A percentile compares a stretch with the other conserved stretches of the same genome.
Conservation (phyloP, 2,797 vertebrate species). For the Scarus forsteni region DNA sequence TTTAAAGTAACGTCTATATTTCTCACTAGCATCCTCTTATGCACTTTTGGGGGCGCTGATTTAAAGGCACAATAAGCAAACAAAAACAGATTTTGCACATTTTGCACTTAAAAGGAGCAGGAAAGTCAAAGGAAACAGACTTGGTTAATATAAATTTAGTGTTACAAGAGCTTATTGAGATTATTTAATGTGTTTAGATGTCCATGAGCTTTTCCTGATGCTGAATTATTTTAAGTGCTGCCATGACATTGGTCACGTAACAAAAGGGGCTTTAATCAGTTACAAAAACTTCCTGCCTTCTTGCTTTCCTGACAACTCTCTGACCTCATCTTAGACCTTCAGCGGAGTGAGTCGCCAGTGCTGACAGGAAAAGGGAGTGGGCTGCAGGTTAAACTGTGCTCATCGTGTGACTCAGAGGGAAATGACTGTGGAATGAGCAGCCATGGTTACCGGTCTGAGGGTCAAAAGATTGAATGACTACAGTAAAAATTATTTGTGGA, state of each 20-base stretch:
- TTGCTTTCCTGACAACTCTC: slow-evolving; percentile 5
- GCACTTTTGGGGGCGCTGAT: too few relatives aligned
- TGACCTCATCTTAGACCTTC: slow-evolving; percentile 44
- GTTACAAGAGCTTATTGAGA: too few relatives aligned
- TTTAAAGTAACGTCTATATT: too few relatives aligned
- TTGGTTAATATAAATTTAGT: neutral
- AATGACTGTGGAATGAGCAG: slow-evolving; percentile 15
- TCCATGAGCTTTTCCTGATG: neutral
- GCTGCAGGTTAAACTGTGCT: slow-evolving; percentile 20
- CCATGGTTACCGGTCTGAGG: slow-evolving; percentile 10
- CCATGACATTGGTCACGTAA: slow-evolving; percentile 14
- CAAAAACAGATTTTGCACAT: slow-evolving; percentile 10
- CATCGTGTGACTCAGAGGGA: slow-evolving; percentile 59
- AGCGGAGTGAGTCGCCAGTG: slow-evolving; percentile 10
- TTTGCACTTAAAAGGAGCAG: slow-evolving; percentile 3
- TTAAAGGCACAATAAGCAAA: slow-evolving; percentile 37
- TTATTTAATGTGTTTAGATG: slow-evolving; percentile 6
- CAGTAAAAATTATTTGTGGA: slow-evolving; percentile 4
- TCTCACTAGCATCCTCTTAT: too few relatives aligned
- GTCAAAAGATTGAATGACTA: slow-evolving; percentile 8
- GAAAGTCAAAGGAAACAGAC: neutral
- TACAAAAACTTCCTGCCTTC: slow-evolving; percentile 31
- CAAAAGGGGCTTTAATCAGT: slow-evolving; percentile 16
- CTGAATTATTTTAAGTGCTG: slow-evolving; percentile 25
- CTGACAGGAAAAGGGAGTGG: slow-evolving; percentile 40